Evolutionary conservation across 2,113 vertebrate genomes (phyloP).

Genomic region (Heptranchias perlo): DNA sequence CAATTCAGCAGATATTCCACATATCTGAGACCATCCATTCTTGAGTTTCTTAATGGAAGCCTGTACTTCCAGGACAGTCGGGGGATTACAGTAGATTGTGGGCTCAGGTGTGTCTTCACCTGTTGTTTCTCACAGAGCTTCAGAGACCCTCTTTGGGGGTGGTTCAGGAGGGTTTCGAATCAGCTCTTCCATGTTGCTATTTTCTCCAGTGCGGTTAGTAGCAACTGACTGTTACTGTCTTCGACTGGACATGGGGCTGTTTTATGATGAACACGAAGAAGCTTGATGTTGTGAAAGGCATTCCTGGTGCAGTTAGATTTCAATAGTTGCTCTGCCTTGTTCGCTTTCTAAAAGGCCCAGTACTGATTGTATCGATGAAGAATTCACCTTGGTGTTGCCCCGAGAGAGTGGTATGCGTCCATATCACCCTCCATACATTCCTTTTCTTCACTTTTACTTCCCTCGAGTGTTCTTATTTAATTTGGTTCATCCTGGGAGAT

Average conservation of each 20-base stretch:
- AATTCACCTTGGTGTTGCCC: background rate
- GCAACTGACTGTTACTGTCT: background rate
- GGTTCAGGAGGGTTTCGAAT: background rate
- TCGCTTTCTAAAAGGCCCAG: background rate
- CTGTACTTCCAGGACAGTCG: background rate
- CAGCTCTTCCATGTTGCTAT: background rate
- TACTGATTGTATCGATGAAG: background rate
- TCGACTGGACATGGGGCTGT: background rate
- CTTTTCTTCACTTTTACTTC: background rate
- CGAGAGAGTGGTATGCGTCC: background rate
- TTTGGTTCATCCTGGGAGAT: too few relatives aligned
- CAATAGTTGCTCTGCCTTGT: background rate
- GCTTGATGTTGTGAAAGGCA: background rate
- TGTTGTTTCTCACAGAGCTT: background rate
- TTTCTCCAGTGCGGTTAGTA: background rate
- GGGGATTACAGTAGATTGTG: background rate
- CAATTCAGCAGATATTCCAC: too few relatives aligned
- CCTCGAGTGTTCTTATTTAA: too few relatives aligned
- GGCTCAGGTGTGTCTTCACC: background rate
- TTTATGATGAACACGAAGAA: background rate
- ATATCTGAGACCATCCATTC: too few relatives aligned
- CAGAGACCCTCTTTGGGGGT: background rate
- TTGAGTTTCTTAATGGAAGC: background rate
- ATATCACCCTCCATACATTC: too few relatives aligned
- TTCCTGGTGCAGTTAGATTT: background rate